Evolutionary conservation across 2,113 vertebrate species (phyloP).

Genomic region (Madoqua kirkii): DNA sequence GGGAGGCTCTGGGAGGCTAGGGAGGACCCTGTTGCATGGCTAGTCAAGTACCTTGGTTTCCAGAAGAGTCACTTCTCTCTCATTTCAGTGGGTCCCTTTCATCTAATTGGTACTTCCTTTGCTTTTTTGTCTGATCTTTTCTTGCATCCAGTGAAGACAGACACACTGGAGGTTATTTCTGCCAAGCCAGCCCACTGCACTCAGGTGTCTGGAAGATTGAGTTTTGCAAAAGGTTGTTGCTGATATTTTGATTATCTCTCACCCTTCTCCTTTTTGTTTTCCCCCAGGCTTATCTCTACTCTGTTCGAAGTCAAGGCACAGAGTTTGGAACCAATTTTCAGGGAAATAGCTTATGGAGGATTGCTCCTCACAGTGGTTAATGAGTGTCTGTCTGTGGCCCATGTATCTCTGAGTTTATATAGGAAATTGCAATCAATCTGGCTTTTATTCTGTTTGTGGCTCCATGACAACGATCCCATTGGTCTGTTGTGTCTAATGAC

Average conservation of each 20-base stretch:
- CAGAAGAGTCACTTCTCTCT: neutral
- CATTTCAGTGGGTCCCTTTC: neutral
- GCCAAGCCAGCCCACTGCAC: conserved; percentile 18
- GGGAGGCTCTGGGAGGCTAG: neutral
- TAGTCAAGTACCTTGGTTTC: neutral
- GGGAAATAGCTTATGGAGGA: conserved; percentile 37
- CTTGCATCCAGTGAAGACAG: conserved; percentile 36
- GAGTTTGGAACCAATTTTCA: conserved; percentile 12
- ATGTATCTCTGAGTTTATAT: conserved; percentile 16
- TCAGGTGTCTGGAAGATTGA: conserved; percentile 49
- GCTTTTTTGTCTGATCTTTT: conserved; percentile 51
- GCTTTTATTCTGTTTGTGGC: conserved; percentile 49
- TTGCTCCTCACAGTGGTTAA: conserved; percentile 35
- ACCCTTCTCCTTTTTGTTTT: conserved; percentile 12
- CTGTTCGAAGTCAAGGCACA: conserved; percentile 6
- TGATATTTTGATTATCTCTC: neutral
- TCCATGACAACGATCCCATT: conserved; percentile 11
- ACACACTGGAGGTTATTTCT: conserved; percentile 52
- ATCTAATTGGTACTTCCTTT: neutral
- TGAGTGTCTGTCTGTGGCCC: neutral
- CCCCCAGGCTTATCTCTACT: neutral
- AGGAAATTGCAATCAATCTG: conserved; percentile 57
- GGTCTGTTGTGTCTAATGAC: conserved; percentile 54
- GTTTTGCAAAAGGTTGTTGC: conserved; percentile 44
- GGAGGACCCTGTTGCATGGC: neutral